phyloP scores from a whole-genome alignment of 2,888 invertebrate genomes.

The Cephus pygmeus region DNA sequence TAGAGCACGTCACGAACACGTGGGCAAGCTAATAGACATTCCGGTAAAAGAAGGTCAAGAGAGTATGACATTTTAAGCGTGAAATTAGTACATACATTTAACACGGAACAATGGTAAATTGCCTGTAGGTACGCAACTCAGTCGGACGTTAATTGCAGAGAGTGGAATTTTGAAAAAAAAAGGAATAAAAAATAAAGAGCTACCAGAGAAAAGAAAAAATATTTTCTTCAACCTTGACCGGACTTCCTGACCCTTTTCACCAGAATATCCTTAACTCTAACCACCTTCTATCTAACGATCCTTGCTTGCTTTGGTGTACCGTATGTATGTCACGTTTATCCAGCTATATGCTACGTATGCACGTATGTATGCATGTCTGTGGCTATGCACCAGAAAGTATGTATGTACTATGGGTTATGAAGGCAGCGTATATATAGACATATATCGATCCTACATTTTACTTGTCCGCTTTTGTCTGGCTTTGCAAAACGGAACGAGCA shows the following conservation, averaged over 20 bases:
- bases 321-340: not conserved
- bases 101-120: not conserved
- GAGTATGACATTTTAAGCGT: not conserved
- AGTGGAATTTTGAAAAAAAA: not conserved
- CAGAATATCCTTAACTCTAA: not conserved
- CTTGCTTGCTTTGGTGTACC: not conserved
- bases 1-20: not conserved
- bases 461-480: constrained; percentile 21
- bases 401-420: constrained; percentile 32
- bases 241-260: not conserved
- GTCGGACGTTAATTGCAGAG: not conserved
- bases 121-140: not conserved
- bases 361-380: not conserved
- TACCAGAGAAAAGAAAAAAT: not conserved
- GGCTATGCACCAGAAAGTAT: not conserved
- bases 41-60: not conserved
- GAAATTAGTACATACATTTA: not conserved
- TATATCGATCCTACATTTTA: constrained; percentile 43
- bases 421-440: constrained; percentile 24
- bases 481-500: not conserved
- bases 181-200: not conserved
- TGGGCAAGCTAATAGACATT: not conserved
- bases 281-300: not conserved
- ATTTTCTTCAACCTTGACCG: not conserved
- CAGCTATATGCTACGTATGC: not conserved